Evolutionary conservation across 2,888 invertebrate species (phyloP).

Genomic region (Agonum fuliginosum): DNA sequence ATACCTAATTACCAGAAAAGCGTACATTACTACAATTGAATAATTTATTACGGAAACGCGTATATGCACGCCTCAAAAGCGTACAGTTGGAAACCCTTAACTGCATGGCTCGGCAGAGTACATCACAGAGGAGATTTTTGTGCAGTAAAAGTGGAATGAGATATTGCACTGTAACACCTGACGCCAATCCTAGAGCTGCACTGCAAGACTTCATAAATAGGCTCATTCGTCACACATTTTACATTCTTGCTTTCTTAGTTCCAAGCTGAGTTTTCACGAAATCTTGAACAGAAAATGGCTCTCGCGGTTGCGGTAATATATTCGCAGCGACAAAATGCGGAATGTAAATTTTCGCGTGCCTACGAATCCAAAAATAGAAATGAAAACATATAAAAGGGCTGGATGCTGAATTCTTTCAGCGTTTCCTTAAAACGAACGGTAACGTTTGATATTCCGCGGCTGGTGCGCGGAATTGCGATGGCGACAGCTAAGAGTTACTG

Average conservation of each 20-base stretch:
- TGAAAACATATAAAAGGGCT: conserved; percentile 29
- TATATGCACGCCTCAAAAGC: no score
- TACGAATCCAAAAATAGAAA: conserved; percentile 38
- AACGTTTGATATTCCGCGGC: not conserved
- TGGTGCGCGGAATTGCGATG: conserved; percentile 3
- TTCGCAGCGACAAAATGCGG: conserved; percentile 21
- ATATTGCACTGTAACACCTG: no score
- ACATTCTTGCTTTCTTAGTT: not conserved
- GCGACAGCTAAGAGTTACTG: not conserved
- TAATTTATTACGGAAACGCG: no score
- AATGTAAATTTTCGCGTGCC: conserved; percentile 10
- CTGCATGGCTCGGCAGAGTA: no score
- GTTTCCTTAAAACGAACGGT: conserved; percentile 15
- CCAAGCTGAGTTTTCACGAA: not conserved
- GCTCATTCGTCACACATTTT: conserved; percentile 5
- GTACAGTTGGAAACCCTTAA: no score
- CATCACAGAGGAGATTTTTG: no score
- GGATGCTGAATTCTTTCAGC: conserved; percentile 26
- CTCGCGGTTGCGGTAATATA: conserved; percentile 23
- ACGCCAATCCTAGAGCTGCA: no score
- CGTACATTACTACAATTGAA: no score
- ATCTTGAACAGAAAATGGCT: conserved; percentile 30
- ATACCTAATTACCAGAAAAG: no score
- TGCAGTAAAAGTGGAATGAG: no score
- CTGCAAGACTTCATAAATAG: conserved; percentile 13